Base-by-base conservation (phyloP, 2,113 vertebrate species). In the Zootoca vivipara region DNA sequence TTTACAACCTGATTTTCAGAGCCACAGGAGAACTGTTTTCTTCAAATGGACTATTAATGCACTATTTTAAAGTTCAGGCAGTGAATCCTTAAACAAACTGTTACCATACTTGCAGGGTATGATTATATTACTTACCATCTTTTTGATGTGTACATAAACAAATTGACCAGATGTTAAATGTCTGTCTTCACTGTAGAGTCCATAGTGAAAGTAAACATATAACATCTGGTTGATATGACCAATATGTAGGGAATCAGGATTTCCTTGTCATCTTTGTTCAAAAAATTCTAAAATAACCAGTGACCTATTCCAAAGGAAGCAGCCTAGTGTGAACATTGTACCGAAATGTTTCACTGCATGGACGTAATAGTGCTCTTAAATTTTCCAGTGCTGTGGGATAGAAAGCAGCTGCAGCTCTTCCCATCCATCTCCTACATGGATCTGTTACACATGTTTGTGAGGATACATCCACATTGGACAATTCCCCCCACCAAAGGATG, bases 281-380 rank as follows among this genome's bases (percentile, higher is more conserved):
- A 65, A 24, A 6, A 82, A 35, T 83, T 91, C 0, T 38, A 92
- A 91, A 86, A 18, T 65, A 91, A 58, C 89, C 88, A 28, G 12
- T 52, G 42, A 46, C 12, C 77, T 56, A 2, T 20, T 62, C 58
- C 58, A 20, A 62, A 62, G 58, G 58, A 62, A 62, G 18, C 58
- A 62, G 18, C 58, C 58, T 5, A 18, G 58, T 62, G 18, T 62
- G 13, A 20, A 52, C 46, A 52, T 52, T 52, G 18, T 62, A 5
- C 58, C 18, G 16, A 62, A 62, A 62, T 3, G 13, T 62, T 20
- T 62, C 18, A 62, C 15, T 62, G 58, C 58, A 62, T 62, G 18
- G 58, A 20, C 3, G 58, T 62, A 62, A 62, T 20, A 62, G 12
- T 30, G 30, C 67, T 20, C n/a, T 70, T 70, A 30, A n/a, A 33